These are phyloP conservation scores for Cynaeus angustus DNA, from an alignment of 2,888 invertebrate species.

Conservation along the genomic window DNA sequence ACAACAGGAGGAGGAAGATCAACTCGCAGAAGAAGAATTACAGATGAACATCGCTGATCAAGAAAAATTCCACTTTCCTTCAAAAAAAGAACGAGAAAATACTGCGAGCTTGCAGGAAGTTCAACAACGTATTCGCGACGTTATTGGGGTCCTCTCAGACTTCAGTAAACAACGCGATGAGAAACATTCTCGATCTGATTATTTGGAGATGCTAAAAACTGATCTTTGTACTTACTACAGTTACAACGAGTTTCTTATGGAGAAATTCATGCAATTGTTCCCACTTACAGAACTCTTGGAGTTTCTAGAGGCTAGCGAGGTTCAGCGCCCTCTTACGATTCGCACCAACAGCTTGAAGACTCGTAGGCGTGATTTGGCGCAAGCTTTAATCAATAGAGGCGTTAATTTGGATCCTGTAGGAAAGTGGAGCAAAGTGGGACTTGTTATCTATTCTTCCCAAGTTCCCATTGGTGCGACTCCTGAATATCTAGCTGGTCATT, in stretches of 20 bases:
- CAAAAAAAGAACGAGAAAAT: constrained; percentile 82
- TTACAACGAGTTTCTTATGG: constrained; percentile 97
- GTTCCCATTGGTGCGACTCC: constrained; percentile 99
- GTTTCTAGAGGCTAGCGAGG: constrained; percentile 97
- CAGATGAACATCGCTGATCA: constrained; percentile 85
- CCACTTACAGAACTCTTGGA: constrained; percentile 90
- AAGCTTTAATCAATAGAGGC: constrained; percentile 95
- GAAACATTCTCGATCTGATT: constrained; percentile 85
- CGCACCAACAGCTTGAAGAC: constrained; percentile 96
- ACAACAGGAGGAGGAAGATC: constrained; percentile 80
- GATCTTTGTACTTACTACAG: constrained; percentile 97
- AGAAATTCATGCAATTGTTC: constrained; percentile 91
- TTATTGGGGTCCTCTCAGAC: constrained; percentile 85
- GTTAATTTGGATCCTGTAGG: constrained; percentile 99
- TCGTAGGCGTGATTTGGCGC: constrained; percentile 92
- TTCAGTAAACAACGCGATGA: constrained; percentile 82
- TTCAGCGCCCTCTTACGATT: constrained; percentile 94
- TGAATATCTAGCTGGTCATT: constrained; percentile 98
- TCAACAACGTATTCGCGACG: constrained; percentile 92
- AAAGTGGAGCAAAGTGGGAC: constrained; percentile 98
- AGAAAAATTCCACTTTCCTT: constrained; percentile 86
- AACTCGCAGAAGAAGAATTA: constrained; percentile 88
- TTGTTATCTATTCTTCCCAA: constrained; percentile 96
- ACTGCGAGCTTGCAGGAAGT: constrained; percentile 86
- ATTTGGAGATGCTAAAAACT: constrained; percentile 83